Evolutionary conservation across 2,888 invertebrate genomes (phyloP).

Genomic region (Exocentrus adspersus): DNA sequence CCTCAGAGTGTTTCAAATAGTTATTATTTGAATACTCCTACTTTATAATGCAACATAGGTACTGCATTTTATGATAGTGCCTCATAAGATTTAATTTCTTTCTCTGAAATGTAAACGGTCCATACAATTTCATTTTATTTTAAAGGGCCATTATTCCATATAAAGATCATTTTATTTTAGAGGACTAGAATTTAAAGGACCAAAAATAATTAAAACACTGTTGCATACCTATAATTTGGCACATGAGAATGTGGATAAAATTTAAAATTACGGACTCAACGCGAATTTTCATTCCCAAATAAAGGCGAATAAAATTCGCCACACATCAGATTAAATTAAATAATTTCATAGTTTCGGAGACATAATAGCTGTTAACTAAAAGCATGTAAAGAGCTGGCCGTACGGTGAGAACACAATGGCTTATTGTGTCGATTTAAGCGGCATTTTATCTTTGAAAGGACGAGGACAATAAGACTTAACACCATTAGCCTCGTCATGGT

Average conservation of each 20-base stretch:
- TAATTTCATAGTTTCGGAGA: conserved; percentile 15
- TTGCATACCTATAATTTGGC: no score
- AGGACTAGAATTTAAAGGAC: no score
- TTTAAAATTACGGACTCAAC: not conserved
- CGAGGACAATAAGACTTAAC: conserved; percentile 38
- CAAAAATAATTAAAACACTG: not conserved
- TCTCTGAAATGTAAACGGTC: no score
- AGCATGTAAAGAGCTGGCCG: conserved; percentile 20
- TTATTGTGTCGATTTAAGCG: conserved; percentile 28
- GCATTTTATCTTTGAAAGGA: conserved; percentile 27
- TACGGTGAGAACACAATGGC: conserved; percentile 23
- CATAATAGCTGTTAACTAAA: conserved; percentile 19
- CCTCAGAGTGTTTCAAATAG: no score
- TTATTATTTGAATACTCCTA: no score
- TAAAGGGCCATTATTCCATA: no score
- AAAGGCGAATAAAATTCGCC: not conserved
- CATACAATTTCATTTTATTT: no score
- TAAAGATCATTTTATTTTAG: no score
- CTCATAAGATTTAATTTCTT: no score
- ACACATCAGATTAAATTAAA: conserved; percentile 9
- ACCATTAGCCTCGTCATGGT: conserved; percentile 47
- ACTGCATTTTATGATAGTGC: no score
- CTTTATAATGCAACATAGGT: no score
- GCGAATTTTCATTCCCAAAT: not conserved
- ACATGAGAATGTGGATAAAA: not conserved